These are phyloP conservation scores for Scaptomyza caliginosa DNA, from an alignment of 2,888 invertebrate genomes.

Conservation along the genomic window DNA sequence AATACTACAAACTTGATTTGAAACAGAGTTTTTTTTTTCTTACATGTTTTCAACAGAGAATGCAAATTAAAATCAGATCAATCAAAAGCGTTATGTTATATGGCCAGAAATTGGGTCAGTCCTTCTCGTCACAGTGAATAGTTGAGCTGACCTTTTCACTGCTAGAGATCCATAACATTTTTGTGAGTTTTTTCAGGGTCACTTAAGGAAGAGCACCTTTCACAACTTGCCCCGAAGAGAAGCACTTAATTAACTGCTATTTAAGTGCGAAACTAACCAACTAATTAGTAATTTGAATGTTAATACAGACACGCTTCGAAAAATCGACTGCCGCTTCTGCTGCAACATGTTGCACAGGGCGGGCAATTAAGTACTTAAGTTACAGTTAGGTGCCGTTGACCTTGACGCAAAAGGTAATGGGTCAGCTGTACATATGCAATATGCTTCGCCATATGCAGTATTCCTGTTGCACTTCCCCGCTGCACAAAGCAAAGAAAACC, in stretches of 20 bases:
- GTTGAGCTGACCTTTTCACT: slow-evolving; percentile 42
- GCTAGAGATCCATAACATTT: not conserved
- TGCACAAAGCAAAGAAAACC: not conserved
- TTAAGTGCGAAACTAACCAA: slow-evolving; percentile 48
- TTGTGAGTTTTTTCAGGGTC: slow-evolving; percentile 42
- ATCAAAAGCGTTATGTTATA: slow-evolving; percentile 3
- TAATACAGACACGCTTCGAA: slow-evolving; percentile 70
- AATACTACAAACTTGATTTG: slow-evolving; percentile 52
- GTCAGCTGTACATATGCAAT: slow-evolving; percentile 35
- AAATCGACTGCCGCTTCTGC: slow-evolving; percentile 20
- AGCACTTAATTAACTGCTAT: slow-evolving; percentile 45
- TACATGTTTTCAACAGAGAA: too few species aligned
- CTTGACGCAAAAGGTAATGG: slow-evolving; percentile 66
- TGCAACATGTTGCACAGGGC: slow-evolving; percentile 19
- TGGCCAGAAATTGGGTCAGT: slow-evolving; percentile 29
- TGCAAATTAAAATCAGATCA: slow-evolving; percentile 2
- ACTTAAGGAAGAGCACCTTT: slow-evolving; percentile 39
- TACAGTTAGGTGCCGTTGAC: slow-evolving; percentile 71
- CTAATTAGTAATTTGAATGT: slow-evolving; percentile 70
- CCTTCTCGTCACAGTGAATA: slow-evolving; percentile 44
- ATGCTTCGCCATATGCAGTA: slow-evolving; percentile 2
- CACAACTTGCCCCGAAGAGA: slow-evolving; percentile 28
- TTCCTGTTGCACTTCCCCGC: slow-evolving; percentile 59
- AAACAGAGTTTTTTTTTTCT: not conserved
- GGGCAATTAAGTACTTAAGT: slow-evolving; percentile 46